Evolutionary conservation across 2,113 vertebrate genomes (phyloP), one percentile per base, ranked within the genome.

Genomic region (Brachypteracias leptosomus): DNA sequence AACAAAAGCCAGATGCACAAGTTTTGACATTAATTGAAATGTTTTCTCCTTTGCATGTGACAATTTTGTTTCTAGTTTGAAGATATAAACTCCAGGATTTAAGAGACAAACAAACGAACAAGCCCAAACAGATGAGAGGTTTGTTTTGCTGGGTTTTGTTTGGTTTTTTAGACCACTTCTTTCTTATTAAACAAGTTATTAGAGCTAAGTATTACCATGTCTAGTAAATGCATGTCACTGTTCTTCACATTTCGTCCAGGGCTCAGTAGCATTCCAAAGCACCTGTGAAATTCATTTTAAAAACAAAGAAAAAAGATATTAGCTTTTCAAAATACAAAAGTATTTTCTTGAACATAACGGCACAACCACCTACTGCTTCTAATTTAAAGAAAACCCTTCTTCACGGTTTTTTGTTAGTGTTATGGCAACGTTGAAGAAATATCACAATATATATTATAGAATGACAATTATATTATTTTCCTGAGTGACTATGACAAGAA

Each of bases 191-290:
- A 93, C 22, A 80, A 63, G 13, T 75, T 80, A 74, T 49, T 21
- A 54, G 33, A 54, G 18, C 7, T 78, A 76, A 88, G 89, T 79
- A 98, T 99, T 98, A 99, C 99, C 99, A 99, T 99, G 92, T 99
- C 99, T 51, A 99, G 95, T 42, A 99, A 98, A 95, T 99, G 99
- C 99, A 99, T 99, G 97, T 99, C 99, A 76, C 99, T 99, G 98
- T 99, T 99, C 96, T 98, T 99, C 90, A 99, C 99, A 75, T 99
- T 99, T 97, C 99, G 98, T 74, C 99, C 99, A 86, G 99, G 99
- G 95, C 99, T 99, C 73, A 99, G 97, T 58, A 99, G 98, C 99
- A 99, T 99, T 92, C 99, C 99, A 98, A 99, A 99, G 97, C 99
- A 99, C 95, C 99, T 99, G 85, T 35, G 94, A 97, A 95, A 84